Percentiles rank a stretch among this genome's conserved stretches.
These are phyloP conservation scores for Arbacia lixula DNA, from an alignment of 53 echinoderm and acorn worm genomes.

Conservation along the genomic window DNA sequence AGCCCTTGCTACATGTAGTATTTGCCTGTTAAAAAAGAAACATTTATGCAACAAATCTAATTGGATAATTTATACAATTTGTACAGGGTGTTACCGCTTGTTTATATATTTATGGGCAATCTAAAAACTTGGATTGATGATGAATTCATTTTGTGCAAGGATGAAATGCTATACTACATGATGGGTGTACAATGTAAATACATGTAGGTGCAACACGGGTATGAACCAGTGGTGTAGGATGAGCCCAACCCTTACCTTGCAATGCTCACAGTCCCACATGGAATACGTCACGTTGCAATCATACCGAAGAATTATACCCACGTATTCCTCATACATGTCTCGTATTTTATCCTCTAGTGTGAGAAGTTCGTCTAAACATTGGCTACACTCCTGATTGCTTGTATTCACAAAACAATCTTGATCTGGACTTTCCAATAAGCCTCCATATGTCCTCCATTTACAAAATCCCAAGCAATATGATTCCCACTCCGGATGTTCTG, in stretches of 20 bases:
- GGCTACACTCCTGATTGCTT: constrained; percentile 36
- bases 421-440: constrained; percentile 8
- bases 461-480: constrained; percentile 35
- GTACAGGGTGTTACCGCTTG: too few species aligned
- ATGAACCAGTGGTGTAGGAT: too few species aligned
- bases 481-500: constrained; percentile 11
- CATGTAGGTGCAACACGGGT: too few species aligned
- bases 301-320: constrained; percentile 38
- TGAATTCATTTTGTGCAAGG: too few species aligned
- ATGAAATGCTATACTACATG: too few species aligned
- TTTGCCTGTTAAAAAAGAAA: too few species aligned
- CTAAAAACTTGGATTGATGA: too few species aligned
- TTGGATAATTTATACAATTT: too few species aligned
- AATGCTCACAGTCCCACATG: constrained; percentile 24
- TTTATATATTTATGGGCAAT: too few species aligned
- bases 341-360: constrained; percentile 24
- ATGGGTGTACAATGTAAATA: too few species aligned
- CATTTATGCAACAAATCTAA: too few species aligned
- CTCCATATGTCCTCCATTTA: constrained; percentile 38
- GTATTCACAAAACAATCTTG: constrained; percentile 37
- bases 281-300: constrained; percentile 18
- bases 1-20: too few species aligned
- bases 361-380: constrained; percentile 40
- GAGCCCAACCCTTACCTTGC: constrained; percentile 40
- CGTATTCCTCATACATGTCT: constrained; percentile 23